These are phyloP conservation scores for Chrysomela aeneicollis DNA, from an alignment of 2,888 invertebrate species.

Conservation along the genomic window DNA sequence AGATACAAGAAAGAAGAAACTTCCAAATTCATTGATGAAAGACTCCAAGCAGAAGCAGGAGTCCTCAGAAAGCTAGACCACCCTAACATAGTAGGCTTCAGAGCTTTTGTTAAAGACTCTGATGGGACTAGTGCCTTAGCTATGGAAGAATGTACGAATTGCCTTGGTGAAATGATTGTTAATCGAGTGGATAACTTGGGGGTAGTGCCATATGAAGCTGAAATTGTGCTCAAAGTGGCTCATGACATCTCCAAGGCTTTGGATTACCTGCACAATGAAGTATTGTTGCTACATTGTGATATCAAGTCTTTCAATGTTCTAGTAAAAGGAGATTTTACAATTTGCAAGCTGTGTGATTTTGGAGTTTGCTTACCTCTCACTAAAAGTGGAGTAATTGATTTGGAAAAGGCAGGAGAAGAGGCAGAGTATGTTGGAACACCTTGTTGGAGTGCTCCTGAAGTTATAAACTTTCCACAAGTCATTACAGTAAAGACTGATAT, in stretches of 20 bases:
- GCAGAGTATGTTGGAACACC: slow-evolving; percentile 75
- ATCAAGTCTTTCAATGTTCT: slow-evolving; percentile 85
- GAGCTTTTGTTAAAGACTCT: slow-evolving; percentile 64
- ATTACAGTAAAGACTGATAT: slow-evolving; percentile 80
- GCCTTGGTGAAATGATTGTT: slow-evolving; percentile 79
- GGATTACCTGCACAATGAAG: slow-evolving; percentile 78
- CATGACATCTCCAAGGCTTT: slow-evolving; percentile 74
- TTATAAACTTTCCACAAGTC: slow-evolving; percentile 66
- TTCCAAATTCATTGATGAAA: slow-evolving; percentile 56
- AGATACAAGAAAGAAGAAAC: slow-evolving; percentile 53
- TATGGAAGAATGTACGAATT: slow-evolving; percentile 80
- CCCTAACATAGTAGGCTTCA: slow-evolving; percentile 84
- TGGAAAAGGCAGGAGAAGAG: slow-evolving; percentile 63
- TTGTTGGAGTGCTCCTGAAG: slow-evolving; percentile 84
- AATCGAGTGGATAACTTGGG: slow-evolving; percentile 65
- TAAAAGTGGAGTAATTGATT: slow-evolving; percentile 69
- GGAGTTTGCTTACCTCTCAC: slow-evolving; percentile 80
- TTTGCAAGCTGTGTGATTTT: slow-evolving; percentile 85
- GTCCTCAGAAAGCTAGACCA: slow-evolving; percentile 75
- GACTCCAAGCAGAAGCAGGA: slow-evolving; percentile 76
- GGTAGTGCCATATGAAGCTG: slow-evolving; percentile 68
- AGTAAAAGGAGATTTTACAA: slow-evolving; percentile 76
- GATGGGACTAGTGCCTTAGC: slow-evolving; percentile 72
- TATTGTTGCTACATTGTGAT: slow-evolving; percentile 80
- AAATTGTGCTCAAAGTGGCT: slow-evolving; percentile 71